Evolutionary conservation across 1,140 invertebrate genomes (phyloP).

Genomic region (Sesamia nonagrioides): DNA sequence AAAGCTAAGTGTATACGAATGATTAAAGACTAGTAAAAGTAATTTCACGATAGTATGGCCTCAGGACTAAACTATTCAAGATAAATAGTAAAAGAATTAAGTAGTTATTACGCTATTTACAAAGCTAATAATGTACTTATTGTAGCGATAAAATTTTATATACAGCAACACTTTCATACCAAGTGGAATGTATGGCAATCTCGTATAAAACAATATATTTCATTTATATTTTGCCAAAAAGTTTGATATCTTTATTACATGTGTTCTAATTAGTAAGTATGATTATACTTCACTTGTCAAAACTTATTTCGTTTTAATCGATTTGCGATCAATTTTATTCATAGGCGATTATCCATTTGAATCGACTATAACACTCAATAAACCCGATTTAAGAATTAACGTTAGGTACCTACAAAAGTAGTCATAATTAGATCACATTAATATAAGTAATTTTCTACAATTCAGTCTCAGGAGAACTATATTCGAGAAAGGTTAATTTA

Average conservation of each 20-base stretch:
- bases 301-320: neutral
- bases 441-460: slow-evolving; percentile 16
- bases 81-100: slow-evolving; percentile 54
- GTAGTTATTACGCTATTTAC: slow-evolving; percentile 54
- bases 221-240: neutral
- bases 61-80: slow-evolving; percentile 53
- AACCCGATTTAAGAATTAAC: neutral
- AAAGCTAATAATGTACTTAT: slow-evolving; percentile 45
- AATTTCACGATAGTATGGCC: slow-evolving; percentile 72
- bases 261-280: no score
- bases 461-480: slow-evolving; percentile 24
- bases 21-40: slow-evolving; percentile 51
- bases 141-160: slow-evolving; percentile 50
- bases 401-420: neutral
- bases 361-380: no score
- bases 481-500: slow-evolving; percentile 19
- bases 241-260: neutral
- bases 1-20: slow-evolving; percentile 11
- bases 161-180: slow-evolving; percentile 47
- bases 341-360: neutral
- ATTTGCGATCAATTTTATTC: neutral
- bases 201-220: neutral
- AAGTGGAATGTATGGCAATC: slow-evolving; percentile 53
- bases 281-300: neutral
- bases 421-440: neutral